phyloP scores from a whole-genome alignment of 2,888 invertebrate genomes.

The Hermaeophaga mercurialis region DNA sequence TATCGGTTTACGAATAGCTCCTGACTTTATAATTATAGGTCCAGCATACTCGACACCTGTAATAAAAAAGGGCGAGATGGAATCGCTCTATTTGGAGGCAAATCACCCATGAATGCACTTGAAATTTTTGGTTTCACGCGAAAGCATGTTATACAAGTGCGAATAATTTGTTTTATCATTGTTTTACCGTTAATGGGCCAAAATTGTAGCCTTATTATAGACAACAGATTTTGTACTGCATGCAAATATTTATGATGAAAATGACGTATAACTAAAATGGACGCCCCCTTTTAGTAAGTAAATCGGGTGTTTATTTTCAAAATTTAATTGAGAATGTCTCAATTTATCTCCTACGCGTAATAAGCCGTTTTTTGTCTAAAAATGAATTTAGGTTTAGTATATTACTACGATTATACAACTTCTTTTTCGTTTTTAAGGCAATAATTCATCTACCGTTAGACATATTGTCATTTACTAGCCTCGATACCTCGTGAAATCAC shows the following conservation, averaged over 20 bases:
- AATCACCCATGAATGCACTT: neutral
- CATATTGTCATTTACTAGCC: too few species aligned
- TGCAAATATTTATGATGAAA: neutral
- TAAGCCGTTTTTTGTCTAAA: neutral
- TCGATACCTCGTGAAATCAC: too few species aligned
- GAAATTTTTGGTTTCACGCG: neutral
- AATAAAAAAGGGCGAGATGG: constrained; percentile 13
- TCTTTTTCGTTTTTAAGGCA: too few species aligned
- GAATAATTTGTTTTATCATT: neutral
- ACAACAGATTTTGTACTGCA: neutral
- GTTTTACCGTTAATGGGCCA: neutral
- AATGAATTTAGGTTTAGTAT: neutral
- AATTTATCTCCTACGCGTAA: neutral
- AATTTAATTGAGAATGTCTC: constrained; percentile 6
- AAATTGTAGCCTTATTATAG: neutral
- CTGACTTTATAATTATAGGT: neutral
- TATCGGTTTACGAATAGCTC: neutral
- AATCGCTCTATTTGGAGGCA: neutral
- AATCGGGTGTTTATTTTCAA: constrained; percentile 1
- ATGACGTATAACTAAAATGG: neutral
- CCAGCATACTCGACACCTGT: constrained; percentile 6
- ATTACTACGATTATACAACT: too few species aligned
- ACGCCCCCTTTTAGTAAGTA: constrained; percentile 1
- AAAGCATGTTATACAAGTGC: neutral
- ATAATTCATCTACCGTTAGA: too few species aligned